Base-by-base conservation (phyloP, 2,113 vertebrate genomes). In the Anhinga rufa region DNA sequence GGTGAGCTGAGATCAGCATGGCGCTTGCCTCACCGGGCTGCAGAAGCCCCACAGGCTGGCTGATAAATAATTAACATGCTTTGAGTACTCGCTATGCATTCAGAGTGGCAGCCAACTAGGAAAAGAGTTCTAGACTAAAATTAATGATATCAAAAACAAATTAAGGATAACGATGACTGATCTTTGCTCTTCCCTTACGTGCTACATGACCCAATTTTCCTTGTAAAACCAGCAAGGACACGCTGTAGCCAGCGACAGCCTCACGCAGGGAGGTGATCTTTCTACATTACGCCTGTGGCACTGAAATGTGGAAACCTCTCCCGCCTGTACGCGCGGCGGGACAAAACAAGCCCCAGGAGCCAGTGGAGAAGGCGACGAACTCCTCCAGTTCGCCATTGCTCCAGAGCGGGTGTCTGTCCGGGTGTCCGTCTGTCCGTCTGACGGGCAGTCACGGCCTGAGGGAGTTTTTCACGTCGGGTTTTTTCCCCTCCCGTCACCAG, bases 211-310 rank as follows among this genome's bases (percentile, higher is more conserved):
- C 44, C 16, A 26, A 42, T 61, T 51, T 82, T 44, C 40, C 60
- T 82, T 62, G 57, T 21, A 36, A 72, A 36, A 71, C 8, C 51
- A 38, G 65, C 57, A 75, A 46, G 15, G 3, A 4, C 21, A 36
- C 32, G 6, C 25, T 44, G 21, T 2, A n/a, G 34, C 60, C 28
- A 57, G 29, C 1, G 12, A 44, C 10, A 54, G 31, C 6, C 11
- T 48, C 51, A 44, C 2, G 9, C 51, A 57, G 52, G 46, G 14
- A 42, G 38, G 3, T 1, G 26, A 40, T 40, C 38, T 40, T 34
- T 49, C 17, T 21, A 10, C 4, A 1, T 19, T 10, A 31, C 6
- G 1, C 28, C 60, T 4, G 7, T 12, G 14, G 12, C 0, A 4
- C 34, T 54, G 12, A 34, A 18, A 24, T 4, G 28, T 5, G 31